Evolutionary conservation across 2,888 invertebrate genomes (phyloP).

Genomic region (Sussaba pulchella): DNA sequence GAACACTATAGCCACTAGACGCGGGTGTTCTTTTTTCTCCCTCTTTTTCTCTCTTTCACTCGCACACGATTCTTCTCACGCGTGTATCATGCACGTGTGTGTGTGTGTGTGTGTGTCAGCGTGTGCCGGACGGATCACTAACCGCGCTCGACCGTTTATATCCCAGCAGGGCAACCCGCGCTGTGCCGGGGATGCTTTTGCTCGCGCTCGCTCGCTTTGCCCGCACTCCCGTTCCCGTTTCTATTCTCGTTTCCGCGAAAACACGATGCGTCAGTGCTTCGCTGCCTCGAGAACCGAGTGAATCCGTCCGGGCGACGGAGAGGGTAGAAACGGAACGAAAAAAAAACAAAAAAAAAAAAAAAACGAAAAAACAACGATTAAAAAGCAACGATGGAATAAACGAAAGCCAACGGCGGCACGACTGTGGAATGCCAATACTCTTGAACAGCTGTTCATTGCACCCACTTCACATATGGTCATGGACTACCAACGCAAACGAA

Average conservation of each 20-base stretch:
- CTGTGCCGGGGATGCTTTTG: conserved; percentile 23
- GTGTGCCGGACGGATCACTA: conserved; percentile 46
- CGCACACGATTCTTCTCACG: not conserved
- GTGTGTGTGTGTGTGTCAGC: conserved; percentile 21
- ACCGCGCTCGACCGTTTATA: conserved; percentile 56
- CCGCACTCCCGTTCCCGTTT: conserved; percentile 62
- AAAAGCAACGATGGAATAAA: conserved; percentile 6
- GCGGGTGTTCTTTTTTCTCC: not conserved
- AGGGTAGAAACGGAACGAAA: not conserved
- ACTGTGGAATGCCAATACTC: conserved; percentile 19
- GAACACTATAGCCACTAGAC: conserved; percentile 31
- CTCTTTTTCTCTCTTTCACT: conserved; percentile 5
- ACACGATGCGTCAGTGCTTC: conserved; percentile 65
- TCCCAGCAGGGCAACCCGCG: too few species aligned
- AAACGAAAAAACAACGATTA: not conserved
- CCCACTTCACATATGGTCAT: conserved; percentile 9
- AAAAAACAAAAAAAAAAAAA: conserved; percentile 9
- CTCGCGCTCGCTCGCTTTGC: conserved; percentile 27
- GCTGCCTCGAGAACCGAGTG: conserved; percentile 35
- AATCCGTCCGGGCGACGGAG: conserved; percentile 3
- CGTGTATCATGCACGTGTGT: not conserved
- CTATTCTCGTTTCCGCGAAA: conserved; percentile 69
- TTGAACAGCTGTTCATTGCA: conserved; percentile 40
- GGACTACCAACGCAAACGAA: not conserved
- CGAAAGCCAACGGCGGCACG: conserved; percentile 18